Evolutionary conservation across 1,140 invertebrate species (phyloP).

Genomic region (Zaprionus taronus): DNA sequence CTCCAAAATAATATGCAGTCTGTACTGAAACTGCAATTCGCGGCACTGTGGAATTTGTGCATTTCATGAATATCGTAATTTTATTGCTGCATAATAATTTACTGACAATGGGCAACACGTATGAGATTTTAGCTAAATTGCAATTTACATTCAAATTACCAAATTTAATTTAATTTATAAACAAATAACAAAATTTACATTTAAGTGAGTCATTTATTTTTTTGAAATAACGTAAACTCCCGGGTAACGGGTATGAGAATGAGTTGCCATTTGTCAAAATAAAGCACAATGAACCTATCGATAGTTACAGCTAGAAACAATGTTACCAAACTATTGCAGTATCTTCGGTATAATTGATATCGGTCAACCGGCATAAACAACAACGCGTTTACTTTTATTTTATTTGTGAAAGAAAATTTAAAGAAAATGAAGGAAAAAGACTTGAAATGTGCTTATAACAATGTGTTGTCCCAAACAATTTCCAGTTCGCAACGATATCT

Average conservation of each 20-base stretch:
- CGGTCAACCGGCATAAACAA: constrained; percentile 43
- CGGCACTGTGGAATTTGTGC: constrained; percentile 2
- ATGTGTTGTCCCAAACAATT: constrained; percentile 91
- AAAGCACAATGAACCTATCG: background rate
- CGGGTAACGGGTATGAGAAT: background rate
- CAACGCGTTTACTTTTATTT: constrained; percentile 11
- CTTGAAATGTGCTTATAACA: constrained; percentile 90
- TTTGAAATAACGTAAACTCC: background rate
- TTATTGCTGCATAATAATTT: background rate
- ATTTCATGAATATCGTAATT: constrained; percentile 14
- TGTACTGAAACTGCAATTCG: constrained; percentile 37
- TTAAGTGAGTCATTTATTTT: background rate
- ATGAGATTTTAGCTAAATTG: background rate
- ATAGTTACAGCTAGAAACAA: background rate
- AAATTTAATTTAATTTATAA: background rate
- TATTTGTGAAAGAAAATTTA: constrained; percentile 2
- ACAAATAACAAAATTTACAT: background rate
- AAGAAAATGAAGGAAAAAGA: constrained; percentile 64
- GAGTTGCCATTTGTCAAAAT: constrained; percentile 1
- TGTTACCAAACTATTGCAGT: constrained; percentile 3
- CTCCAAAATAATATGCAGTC: constrained; percentile 35
- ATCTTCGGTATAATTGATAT: background rate
- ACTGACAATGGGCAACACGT: background rate
- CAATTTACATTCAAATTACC: background rate
- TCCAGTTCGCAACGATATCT: constrained; percentile 93